Evolutionary conservation across 30 jellyfish, hydroid and myxozoan genomes (phyloP), one percentile per base, ranked within the genome.

Genomic region (Catostylus mosaicus): DNA sequence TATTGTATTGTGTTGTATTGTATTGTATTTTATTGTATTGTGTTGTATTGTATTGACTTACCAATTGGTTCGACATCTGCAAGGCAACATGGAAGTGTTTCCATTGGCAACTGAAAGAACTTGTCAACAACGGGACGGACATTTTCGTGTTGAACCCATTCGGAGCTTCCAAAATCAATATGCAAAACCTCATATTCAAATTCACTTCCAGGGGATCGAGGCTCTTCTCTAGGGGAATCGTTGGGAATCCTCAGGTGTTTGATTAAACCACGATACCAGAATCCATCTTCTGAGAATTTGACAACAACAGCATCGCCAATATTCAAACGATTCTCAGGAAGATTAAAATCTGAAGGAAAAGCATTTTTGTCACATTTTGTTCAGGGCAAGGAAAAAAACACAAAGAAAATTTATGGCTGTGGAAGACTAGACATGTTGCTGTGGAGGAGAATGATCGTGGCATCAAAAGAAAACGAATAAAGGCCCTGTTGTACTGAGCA

Each of bases 31-130:
- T n/a, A n/a, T n/a, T n/a, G n/a, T n/a, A n/a, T n/a, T n/a, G n/a
- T n/a, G n/a, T n/a, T n/a, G n/a, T n/a, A n/a, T 9, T 16, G 24
- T 48, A 48, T 47, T 45, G 14, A 18, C 92, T 57, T 31, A 82
- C 92, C 94, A 71, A 73, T 56, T 47, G 97, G 97, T 27, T 79
- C 83, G 30, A 89, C 63, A 68, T 85, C 99, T 12, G 99, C 99
- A 31, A 95, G 57, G 32, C 96, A 75, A 61, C 99, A 95, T 37
- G 97, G 89, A 8, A 88, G 59, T 12, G 95, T 84, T 80, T 89
- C 96, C 89, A 88, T 79, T 24, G 99, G 99, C 65, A 95, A 37
- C 47, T 88, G 94, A 52, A 96, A 95, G 88, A 95, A 95, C 67
- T 64, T 67, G 43, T 83, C 87, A 18, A 52, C 81, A 22, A 95